Conservation (phyloP, 2,113 vertebrate species). For the Muntiacus reevesi region DNA sequence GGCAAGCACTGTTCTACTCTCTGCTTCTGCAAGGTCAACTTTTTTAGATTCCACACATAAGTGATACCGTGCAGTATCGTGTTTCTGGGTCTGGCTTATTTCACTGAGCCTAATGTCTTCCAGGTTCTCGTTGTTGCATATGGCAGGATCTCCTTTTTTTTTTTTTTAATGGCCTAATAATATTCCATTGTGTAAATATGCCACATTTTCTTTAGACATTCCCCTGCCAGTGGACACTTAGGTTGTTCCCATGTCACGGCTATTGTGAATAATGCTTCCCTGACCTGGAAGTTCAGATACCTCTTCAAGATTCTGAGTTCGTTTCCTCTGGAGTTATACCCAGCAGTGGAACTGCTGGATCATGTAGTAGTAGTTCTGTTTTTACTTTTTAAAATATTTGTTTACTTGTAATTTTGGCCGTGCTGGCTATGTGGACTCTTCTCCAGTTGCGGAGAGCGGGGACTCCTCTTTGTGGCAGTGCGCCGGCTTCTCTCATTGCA, state of each 20-base stretch:
- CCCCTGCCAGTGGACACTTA: not conserved
- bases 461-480: fast-evolving
- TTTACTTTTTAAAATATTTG: not conserved
- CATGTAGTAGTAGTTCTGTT: not conserved
- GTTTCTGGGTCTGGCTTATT: not conserved
- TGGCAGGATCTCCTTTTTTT: not conserved
- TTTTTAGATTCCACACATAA: not conserved
- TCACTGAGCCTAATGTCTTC: not conserved
- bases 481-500: not conserved
- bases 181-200: not conserved
- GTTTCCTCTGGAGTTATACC: not conserved
- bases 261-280: not conserved
- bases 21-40: not conserved
- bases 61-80: not conserved
- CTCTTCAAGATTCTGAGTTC: not conserved
- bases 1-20: not conserved
- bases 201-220: not conserved
- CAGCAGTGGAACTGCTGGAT: not conserved
- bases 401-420: not conserved
- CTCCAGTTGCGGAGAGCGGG: not conserved
- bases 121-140: not conserved
- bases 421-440: not conserved
- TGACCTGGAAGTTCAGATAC: not conserved
- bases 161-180: not conserved
- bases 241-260: too few species aligned